These are phyloP conservation scores for Scaptomyza polygonia DNA, from an alignment of 2,888 invertebrate species.

Conservation along the genomic window DNA sequence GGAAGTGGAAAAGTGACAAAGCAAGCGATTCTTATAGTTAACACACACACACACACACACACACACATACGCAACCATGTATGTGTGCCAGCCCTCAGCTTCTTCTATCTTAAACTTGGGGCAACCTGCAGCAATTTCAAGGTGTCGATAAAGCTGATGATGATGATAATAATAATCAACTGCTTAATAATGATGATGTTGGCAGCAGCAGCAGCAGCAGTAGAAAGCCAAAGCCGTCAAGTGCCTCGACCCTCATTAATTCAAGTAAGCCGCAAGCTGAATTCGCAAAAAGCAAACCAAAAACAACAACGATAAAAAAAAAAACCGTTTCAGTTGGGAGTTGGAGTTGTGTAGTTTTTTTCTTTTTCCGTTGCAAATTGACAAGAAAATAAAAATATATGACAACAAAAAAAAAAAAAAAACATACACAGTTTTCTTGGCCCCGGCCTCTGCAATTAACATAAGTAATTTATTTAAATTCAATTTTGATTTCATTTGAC, in stretches of 20 bases:
- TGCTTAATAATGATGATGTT: not conserved
- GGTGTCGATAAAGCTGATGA: slow-evolving; percentile 47
- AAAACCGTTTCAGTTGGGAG: slow-evolving; percentile 46
- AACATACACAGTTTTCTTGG: slow-evolving; percentile 22
- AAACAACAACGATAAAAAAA: slow-evolving; percentile 1
- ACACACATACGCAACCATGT: not conserved
- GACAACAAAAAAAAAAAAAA: slow-evolving; percentile 1
- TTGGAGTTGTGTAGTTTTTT: slow-evolving; percentile 4
- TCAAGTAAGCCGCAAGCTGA: slow-evolving; percentile 62
- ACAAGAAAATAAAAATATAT: not conserved
- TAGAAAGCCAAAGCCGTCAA: slow-evolving; percentile 65
- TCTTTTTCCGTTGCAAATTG: slow-evolving; percentile 2
- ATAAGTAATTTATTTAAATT: slow-evolving; percentile 80
- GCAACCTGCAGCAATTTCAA: slow-evolving; percentile 62
- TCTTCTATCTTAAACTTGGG: slow-evolving; percentile 9
- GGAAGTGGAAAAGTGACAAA: not conserved
- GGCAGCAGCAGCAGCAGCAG: slow-evolving; percentile 8
- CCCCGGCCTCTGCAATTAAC: slow-evolving; percentile 67
- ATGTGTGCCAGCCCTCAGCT: not conserved
- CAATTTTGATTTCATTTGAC: slow-evolving; percentile 68
- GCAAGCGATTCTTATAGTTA: not conserved
- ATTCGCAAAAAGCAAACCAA: slow-evolving; percentile 42
- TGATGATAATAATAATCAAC: not conserved
- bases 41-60: not conserved
- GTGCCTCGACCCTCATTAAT: slow-evolving; percentile 78